Conservation (phyloP, 1,140 invertebrate species). For the Aphis craccivora region DNA sequence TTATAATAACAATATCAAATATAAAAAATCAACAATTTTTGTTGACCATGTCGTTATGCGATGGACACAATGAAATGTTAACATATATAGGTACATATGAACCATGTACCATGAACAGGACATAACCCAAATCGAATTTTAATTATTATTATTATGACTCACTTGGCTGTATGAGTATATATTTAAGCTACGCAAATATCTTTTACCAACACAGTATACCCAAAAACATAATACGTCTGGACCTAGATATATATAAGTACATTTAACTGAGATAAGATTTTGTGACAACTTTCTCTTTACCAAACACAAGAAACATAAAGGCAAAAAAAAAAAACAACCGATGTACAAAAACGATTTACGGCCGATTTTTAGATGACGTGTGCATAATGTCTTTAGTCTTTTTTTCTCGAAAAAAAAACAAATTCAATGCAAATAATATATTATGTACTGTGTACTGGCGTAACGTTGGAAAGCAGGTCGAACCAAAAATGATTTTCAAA, state of each 20-base stretch:
- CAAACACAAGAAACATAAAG: background rate
- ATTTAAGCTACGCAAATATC: background rate
- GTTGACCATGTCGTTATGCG: background rate
- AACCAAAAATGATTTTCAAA: slow-evolving; percentile 36
- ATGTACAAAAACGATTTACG: background rate
- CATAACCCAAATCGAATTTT: background rate
- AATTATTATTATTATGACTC: slow-evolving; percentile 25
- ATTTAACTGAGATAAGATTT: background rate
- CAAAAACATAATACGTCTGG: background rate
- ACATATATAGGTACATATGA: background rate
- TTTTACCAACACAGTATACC: background rate
- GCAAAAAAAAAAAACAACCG: background rate
- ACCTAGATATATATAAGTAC: background rate
- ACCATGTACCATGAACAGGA: background rate
- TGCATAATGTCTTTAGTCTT: background rate
- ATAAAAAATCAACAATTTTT: background rate
- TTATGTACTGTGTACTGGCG: background rate
- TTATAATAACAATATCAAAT: background rate
- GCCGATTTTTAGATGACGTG: background rate
- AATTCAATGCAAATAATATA: slow-evolving; percentile 29
- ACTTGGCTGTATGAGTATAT: background rate
- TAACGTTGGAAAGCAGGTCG: slow-evolving; percentile 21
- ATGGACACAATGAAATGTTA: background rate
- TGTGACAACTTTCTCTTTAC: slow-evolving; percentile 15
- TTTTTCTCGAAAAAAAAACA: slow-evolving; percentile 5